Percentiles rank a stretch among this genome's conserved stretches.
phyloP scores from a whole-genome alignment of 2,113 vertebrate species.

The Patagioenas fasciata region DNA sequence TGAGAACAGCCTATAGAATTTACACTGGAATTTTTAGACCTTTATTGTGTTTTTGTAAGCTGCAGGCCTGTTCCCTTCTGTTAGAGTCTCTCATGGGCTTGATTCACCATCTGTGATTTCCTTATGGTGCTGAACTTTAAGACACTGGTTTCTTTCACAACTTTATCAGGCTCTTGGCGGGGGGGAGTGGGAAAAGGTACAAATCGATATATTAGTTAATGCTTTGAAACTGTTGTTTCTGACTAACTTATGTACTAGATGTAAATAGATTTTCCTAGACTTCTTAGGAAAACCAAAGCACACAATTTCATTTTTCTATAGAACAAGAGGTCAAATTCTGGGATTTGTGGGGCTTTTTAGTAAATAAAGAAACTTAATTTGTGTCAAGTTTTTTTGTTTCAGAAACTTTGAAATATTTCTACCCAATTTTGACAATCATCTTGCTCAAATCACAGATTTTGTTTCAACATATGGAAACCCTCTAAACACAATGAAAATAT shows the following conservation, averaged over 20 bases:
- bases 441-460: neutral
- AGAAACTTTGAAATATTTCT: neutral
- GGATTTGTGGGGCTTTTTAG: neutral
- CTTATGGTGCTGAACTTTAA: conserved; percentile 19
- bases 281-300: neutral
- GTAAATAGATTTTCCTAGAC: neutral
- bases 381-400: neutral
- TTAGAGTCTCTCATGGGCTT: neutral
- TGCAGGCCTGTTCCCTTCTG: neutral
- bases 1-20: neutral
- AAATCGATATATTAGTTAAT: neutral
- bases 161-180: neutral
- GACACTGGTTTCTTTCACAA: neutral
- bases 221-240: neutral
- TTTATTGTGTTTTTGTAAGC: neutral
- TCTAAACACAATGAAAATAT: neutral
- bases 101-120: conserved; percentile 36
- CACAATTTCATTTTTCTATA: neutral
- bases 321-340: neutral
- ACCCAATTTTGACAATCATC: neutral
- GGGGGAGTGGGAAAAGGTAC: too few relatives aligned
- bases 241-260: neutral
- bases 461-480: neutral
- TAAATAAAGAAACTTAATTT: neutral
- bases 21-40: conserved; percentile 17